These are phyloP conservation scores for Notechis scutatus DNA, from an alignment of 2,113 vertebrate species.

Conservation along the genomic window DNA sequence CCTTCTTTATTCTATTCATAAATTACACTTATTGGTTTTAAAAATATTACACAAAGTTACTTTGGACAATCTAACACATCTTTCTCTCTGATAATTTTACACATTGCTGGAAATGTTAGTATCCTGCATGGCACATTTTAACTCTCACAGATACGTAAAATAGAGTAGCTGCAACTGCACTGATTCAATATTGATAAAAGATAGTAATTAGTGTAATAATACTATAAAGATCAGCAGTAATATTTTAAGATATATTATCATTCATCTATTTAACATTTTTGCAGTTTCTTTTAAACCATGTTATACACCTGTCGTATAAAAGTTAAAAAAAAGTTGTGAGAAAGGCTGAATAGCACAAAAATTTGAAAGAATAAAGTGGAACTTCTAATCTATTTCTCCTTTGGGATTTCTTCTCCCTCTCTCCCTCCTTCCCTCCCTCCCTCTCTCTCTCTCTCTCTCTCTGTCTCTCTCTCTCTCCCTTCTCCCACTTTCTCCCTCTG, in stretches of 20 bases:
- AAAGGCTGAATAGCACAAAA: neutral
- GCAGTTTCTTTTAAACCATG: neutral
- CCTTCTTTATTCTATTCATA: neutral
- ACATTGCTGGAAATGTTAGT: too few species aligned
- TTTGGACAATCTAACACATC: neutral
- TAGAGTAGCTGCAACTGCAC: neutral
- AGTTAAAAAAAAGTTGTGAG: neutral
- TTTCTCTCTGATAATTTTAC: neutral
- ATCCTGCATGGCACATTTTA: neutral
- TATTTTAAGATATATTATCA: neutral
- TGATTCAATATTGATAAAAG: neutral
- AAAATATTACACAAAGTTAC: neutral
- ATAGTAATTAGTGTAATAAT: neutral
- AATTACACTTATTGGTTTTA: neutral
- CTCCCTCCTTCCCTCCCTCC: neutral
- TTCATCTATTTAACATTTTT: neutral
- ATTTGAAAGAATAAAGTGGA: neutral
- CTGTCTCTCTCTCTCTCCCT: too few species aligned
- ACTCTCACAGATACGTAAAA: neutral
- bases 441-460: too few species aligned
- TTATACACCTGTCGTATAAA: too few species aligned
- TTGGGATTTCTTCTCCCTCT: neutral
- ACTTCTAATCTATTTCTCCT: neutral
- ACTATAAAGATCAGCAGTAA: neutral
- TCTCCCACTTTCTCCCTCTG: too few species aligned